Percentiles rank a stretch among this genome's conserved stretches.
phyloP scores from a whole-genome alignment of 2,797 vertebrate species.

The Labeo calbasu region DNA sequence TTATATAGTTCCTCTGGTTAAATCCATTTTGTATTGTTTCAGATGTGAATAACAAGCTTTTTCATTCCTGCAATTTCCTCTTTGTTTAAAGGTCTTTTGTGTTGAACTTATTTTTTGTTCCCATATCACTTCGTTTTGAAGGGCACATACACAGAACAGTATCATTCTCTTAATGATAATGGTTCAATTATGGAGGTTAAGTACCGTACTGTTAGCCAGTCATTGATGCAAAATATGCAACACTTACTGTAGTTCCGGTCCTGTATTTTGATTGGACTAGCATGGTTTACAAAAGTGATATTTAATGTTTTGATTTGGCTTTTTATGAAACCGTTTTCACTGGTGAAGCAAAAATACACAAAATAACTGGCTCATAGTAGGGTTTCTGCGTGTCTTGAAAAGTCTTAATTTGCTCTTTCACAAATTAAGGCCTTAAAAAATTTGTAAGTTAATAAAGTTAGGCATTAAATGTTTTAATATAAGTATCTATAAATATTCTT shows the following conservation, averaged over 20 bases:
- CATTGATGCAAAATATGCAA: neutral
- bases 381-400: neutral
- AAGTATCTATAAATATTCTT: neutral
- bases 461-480: neutral
- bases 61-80: neutral
- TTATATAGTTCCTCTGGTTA: neutral
- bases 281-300: neutral
- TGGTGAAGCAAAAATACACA: neutral
- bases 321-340: neutral
- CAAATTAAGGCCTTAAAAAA: neutral
- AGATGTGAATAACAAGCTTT: neutral
- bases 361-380: neutral
- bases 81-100: neutral
- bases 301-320: neutral
- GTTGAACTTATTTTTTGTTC: neutral
- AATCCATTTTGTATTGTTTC: neutral
- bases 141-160: neutral
- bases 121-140: neutral
- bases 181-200: neutral
- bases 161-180: neutral
- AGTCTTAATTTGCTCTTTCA: neutral
- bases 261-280: neutral
- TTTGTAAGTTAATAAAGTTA: neutral
- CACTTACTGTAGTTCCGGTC: neutral
- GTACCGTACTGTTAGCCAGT: neutral